Evolutionary conservation across 2,797 vertebrate species (phyloP).

Genomic region (Gouania willdenowi): DNA sequence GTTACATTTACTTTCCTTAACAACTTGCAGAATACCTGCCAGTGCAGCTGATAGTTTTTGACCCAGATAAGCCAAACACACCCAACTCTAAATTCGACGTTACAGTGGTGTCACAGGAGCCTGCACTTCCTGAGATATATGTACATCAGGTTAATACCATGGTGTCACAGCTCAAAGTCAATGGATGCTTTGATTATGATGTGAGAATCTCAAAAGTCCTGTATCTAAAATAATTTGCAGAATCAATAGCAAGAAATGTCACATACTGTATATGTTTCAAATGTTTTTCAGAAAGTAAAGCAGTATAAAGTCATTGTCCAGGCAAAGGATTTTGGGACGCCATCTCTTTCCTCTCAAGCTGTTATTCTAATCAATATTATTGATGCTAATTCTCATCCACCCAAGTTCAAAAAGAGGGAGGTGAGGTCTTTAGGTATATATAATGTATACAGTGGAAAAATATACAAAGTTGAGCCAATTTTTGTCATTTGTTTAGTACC

Average conservation of each 20-base stretch:
- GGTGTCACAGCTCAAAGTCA: slow-evolving; percentile 44
- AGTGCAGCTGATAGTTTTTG: slow-evolving; percentile 44
- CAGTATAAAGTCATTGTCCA: slow-evolving; percentile 62
- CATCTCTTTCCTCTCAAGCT: slow-evolving; percentile 59
- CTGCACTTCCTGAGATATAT: slow-evolving; percentile 48
- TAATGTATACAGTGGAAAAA: background rate
- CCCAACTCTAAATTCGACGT: slow-evolving; percentile 71
- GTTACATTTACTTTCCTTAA: background rate
- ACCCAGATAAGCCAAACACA: slow-evolving; percentile 65
- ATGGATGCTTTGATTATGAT: slow-evolving; percentile 80
- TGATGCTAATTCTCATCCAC: slow-evolving; percentile 77
- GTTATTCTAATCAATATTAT: slow-evolving; percentile 53
- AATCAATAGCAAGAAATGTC: background rate
- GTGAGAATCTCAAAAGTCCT: slow-evolving; percentile 48
- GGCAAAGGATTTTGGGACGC: slow-evolving; percentile 70
- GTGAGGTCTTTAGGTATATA: slow-evolving; percentile 31
- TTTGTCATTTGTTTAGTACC: slow-evolving; percentile 52
- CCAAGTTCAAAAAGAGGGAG: slow-evolving; percentile 53
- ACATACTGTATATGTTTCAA: background rate
- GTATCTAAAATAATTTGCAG: no score
- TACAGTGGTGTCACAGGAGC: slow-evolving; percentile 63
- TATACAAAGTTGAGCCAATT: background rate
- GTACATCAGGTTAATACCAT: background rate
- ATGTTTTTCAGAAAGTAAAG: slow-evolving; percentile 58
- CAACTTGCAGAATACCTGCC: slow-evolving; percentile 39